Evolutionary conservation across 2,888 invertebrate genomes (phyloP).

Genomic region (Elaeidobius kamerunicus): DNA sequence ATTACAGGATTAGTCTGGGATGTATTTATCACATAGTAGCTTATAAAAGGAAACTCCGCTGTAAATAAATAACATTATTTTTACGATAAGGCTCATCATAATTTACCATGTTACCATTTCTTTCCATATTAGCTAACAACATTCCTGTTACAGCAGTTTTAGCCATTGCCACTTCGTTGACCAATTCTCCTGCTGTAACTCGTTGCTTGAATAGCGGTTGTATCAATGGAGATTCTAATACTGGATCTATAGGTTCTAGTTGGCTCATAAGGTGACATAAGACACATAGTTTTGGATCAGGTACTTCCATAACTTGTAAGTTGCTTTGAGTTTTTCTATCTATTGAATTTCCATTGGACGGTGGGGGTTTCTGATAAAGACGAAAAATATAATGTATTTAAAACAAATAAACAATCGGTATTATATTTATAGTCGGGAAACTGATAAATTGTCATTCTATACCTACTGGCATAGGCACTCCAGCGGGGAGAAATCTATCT

Average conservation of each 20-base stretch:
- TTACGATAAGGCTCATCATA: no score
- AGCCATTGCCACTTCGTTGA: constrained; percentile 72
- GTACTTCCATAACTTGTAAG: constrained; percentile 57
- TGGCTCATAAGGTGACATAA: constrained; percentile 88
- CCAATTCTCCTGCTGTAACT: constrained; percentile 71
- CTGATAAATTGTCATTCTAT: no score
- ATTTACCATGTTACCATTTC: constrained; percentile 72
- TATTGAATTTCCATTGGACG: constrained; percentile 39
- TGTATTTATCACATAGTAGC: constrained; percentile 87
- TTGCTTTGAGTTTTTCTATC: constrained; percentile 45
- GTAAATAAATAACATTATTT: constrained; percentile 38
- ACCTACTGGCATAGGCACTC: constrained; percentile 70
- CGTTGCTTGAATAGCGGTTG: constrained; percentile 77
- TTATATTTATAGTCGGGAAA: no score
- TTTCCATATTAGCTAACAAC: constrained; percentile 87
- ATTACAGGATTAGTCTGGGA: constrained; percentile 81
- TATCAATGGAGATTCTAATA: constrained; percentile 79
- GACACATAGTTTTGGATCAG: constrained; percentile 86
- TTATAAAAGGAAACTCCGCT: constrained; percentile 91
- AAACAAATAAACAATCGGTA: not conserved
- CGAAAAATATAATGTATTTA: not conserved
- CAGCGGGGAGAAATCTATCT: constrained; percentile 84
- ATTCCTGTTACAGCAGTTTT: constrained; percentile 78
- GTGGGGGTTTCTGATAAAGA: constrained; percentile 42
- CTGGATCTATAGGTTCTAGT: constrained; percentile 79